phyloP scores from a whole-genome alignment of 2,888 invertebrate genomes.

The Tigriopus californicus region DNA sequence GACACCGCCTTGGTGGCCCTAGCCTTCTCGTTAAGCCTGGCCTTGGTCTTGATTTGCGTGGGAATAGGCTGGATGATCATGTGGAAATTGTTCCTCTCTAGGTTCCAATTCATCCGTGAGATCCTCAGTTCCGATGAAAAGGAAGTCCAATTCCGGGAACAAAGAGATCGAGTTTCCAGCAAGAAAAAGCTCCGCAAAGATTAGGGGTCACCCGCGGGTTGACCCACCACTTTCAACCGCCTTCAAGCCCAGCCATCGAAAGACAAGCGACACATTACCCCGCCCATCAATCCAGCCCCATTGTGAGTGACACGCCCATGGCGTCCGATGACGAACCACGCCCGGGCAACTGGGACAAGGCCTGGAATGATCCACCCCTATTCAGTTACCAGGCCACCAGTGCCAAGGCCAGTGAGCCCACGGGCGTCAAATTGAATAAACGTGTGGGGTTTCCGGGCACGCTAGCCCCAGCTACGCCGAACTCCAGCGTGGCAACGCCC shows the following conservation, averaged over 20 bases:
- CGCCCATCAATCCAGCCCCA: too few species aligned
- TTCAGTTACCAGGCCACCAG: background rate
- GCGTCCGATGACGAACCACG: background rate
- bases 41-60: background rate
- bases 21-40: background rate
- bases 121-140: background rate
- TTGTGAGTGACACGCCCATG: too few species aligned
- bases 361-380: conserved; percentile 12
- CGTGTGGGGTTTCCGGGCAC: background rate
- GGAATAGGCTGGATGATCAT: conserved; percentile 5
- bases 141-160: background rate
- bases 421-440: background rate
- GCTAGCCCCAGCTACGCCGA: too few species aligned
- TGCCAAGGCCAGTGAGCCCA: background rate
- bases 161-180: background rate
- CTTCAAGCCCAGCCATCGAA: background rate
- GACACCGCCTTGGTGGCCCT: too few species aligned
- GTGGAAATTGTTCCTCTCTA: conserved; percentile 11
- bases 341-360: conserved; percentile 4
- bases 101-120: conserved; percentile 9
- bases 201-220: too few species aligned
- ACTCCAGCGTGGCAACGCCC: too few species aligned
- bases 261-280: too few species aligned
- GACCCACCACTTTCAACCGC: too few species aligned
- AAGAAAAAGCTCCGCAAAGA: background rate